Percentiles rank a stretch among this genome's conserved stretches.
These are phyloP conservation scores for Xylocopa sonorina DNA, from an alignment of 1,140 invertebrate species.

Conservation along the genomic window DNA sequence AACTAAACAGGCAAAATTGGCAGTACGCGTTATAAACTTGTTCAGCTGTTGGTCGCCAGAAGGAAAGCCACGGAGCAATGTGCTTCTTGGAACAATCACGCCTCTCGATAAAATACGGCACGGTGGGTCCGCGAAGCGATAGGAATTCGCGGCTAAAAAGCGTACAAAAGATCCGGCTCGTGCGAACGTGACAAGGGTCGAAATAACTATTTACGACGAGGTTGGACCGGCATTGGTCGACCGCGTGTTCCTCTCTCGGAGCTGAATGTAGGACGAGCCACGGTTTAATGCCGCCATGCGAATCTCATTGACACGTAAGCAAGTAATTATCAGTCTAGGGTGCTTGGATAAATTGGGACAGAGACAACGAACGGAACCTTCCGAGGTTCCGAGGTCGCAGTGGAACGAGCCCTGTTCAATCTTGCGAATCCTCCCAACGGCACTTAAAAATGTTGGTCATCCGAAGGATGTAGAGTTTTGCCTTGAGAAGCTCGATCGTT, in stretches of 20 bases:
- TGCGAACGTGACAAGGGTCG: not conserved
- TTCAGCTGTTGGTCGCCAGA: no score
- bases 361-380: not conserved
- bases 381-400: not conserved
- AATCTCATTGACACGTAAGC: slow-evolving; percentile 57
- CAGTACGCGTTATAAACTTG: no score
- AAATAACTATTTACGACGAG: slow-evolving; percentile 23
- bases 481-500: no score
- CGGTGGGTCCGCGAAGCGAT: not conserved
- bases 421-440: no score
- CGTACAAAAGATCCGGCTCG: not conserved
- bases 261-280: slow-evolving; percentile 31
- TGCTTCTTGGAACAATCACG: not conserved
- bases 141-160: slow-evolving; percentile 7
- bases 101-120: not conserved
- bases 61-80: no score
- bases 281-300: slow-evolving; percentile 29
- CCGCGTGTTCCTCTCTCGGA: not conserved
- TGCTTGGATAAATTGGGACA: slow-evolving; percentile 43
- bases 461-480: no score
- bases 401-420: no score
- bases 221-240: slow-evolving; percentile 4
- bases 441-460: no score
- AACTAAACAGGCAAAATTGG: no score
- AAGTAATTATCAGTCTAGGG: slow-evolving; percentile 47